Conservation (phyloP, 1,140 invertebrate species). For the Triops longicaudatus region DNA sequence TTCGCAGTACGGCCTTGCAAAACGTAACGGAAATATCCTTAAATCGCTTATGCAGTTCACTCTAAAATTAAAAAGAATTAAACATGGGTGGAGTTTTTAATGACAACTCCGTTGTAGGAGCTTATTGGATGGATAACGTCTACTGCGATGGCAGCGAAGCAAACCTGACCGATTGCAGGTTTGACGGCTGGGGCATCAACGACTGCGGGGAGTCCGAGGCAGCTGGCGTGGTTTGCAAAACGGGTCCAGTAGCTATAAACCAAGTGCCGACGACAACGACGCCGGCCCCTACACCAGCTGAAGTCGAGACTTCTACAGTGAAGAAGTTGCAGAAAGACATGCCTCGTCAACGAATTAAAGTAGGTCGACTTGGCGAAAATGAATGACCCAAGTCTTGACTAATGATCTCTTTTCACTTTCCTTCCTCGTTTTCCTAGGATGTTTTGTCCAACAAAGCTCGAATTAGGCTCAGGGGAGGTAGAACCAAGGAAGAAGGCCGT, state of each 20-base stretch:
- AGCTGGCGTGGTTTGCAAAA: conserved; percentile 66
- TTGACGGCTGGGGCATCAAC: conserved; percentile 70
- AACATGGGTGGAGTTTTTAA: not conserved
- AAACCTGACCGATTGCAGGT: conserved; percentile 60
- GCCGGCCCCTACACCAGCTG: conserved; percentile 10
- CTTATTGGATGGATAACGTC: conserved; percentile 83
- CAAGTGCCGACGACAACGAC: conserved; percentile 25
- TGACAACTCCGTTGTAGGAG: conserved; percentile 44
- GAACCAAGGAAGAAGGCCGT: conserved; percentile 56
- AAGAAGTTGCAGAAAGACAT: conserved; percentile 26
- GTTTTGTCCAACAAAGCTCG: conserved; percentile 29
- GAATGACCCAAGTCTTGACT: not conserved
- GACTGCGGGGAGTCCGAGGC: conserved; percentile 69
- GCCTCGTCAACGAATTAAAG: conserved; percentile 26
- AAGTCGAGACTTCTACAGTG: not conserved
- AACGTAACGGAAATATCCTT: conserved; percentile 48
- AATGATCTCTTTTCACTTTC: not conserved
- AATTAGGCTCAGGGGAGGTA: conserved; percentile 52
- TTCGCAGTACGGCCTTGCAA: conserved; percentile 63
- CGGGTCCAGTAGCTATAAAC: conserved; percentile 18
- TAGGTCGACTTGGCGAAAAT: not conserved
- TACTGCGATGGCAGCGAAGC: conserved; percentile 71
- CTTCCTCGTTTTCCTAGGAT: conserved; percentile 2
- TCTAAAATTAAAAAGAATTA: conserved; percentile 12
- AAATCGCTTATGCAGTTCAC: conserved; percentile 29